phyloP scores from a whole-genome alignment of 2,888 invertebrate genomes.

The Sclerodermus sp. region DNA sequence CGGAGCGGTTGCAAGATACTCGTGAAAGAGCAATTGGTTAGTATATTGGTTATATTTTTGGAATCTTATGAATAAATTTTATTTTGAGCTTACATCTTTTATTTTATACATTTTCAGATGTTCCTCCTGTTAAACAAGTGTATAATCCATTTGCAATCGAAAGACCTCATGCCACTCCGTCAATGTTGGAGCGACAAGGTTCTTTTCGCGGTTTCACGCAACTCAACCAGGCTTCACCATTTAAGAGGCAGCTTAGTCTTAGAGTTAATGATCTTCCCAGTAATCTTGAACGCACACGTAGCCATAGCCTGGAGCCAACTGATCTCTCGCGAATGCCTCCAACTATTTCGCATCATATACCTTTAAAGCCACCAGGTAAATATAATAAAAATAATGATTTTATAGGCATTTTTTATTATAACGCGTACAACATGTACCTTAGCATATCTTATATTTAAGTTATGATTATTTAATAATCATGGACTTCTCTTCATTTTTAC shows the following conservation, averaged over 20 bases:
- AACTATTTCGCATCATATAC: constrained; percentile 36
- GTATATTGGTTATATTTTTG: constrained; percentile 16
- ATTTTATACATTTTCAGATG: constrained; percentile 38
- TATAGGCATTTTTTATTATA: no score
- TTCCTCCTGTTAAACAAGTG: constrained; percentile 64
- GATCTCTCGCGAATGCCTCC: constrained; percentile 55
- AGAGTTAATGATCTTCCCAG: constrained; percentile 94
- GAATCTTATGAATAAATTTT: neutral
- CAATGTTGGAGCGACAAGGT: constrained; percentile 92
- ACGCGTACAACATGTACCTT: no score
- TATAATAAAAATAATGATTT: neutral
- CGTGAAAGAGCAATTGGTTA: constrained; percentile 66
- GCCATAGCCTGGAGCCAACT: constrained; percentile 58
- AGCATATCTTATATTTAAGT: neutral
- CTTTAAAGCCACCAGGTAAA: constrained; percentile 58
- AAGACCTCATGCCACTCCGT: constrained; percentile 92
- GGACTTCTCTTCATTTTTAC: constrained; percentile 38
- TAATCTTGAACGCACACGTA: constrained; percentile 77
- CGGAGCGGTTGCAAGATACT: constrained; percentile 67
- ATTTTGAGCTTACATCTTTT: neutral
- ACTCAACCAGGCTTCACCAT: constrained; percentile 81
- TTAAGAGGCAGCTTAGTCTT: constrained; percentile 94
- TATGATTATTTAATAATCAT: constrained; percentile 28
- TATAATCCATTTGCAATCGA: constrained; percentile 93
- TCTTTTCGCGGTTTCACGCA: constrained; percentile 91